phyloP scores from a whole-genome alignment of 2,797 vertebrate genomes.

The Glyptemys insculpta region DNA sequence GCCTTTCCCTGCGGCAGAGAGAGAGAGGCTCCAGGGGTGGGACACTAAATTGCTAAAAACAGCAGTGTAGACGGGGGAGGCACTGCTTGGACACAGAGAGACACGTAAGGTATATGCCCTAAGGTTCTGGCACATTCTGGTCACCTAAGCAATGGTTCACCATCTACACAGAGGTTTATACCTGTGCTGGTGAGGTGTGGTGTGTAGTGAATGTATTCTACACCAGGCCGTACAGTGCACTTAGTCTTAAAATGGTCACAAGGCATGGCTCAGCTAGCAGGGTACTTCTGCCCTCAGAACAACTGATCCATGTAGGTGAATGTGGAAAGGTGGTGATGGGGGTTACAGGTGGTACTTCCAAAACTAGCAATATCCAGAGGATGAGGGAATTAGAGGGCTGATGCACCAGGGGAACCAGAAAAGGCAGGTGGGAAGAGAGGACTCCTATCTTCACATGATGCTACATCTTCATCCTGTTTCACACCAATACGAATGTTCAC shows the following conservation, averaged over 20 bases:
- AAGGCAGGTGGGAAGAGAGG: neutral
- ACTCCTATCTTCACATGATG: neutral
- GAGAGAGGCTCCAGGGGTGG: neutral
- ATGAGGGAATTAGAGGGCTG: neutral
- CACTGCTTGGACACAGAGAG: neutral
- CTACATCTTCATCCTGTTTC: neutral
- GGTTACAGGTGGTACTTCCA: neutral
- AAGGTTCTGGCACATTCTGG: neutral
- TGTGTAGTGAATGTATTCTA: neutral
- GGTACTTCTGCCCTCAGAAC: neutral
- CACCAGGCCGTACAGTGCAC: neutral
- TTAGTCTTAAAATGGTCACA: neutral
- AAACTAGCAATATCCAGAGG: neutral
- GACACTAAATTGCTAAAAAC: neutral
- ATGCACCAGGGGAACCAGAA: neutral
- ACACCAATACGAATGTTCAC: neutral
- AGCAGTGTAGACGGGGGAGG: neutral
- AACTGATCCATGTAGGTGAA: neutral
- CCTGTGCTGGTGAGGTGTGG: neutral
- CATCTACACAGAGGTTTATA: neutral
- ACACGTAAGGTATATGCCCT: neutral
- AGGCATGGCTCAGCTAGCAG: neutral
- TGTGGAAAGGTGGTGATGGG: neutral
- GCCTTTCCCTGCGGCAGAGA: neutral
- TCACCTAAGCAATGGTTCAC: neutral